Evolutionary conservation across 2,113 vertebrate species (phyloP).

Genomic region (Mellivora capensis): DNA sequence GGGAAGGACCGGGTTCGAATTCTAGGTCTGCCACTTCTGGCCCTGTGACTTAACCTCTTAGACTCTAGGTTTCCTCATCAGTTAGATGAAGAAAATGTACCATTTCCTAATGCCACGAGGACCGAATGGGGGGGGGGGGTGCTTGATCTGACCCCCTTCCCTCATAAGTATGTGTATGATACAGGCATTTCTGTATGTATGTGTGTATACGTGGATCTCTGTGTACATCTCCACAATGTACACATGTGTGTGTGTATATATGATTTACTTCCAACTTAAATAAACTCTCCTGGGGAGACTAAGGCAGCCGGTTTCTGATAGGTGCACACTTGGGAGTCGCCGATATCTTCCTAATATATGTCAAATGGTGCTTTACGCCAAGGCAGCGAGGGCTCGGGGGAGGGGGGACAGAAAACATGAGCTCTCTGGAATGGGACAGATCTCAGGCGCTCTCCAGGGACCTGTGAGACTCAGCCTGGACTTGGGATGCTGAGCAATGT

Average conservation of each 20-base stretch:
- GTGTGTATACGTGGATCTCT: not conserved
- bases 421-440: not conserved
- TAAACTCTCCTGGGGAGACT: not conserved
- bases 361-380: not conserved
- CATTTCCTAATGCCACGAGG: not conserved
- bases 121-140: not conserved
- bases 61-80: conserved; percentile 24
- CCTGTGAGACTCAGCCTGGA: not conserved
- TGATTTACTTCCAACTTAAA: not conserved
- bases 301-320: not conserved
- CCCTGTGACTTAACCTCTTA: not conserved
- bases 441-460: not conserved
- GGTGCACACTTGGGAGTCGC: not conserved
- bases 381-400: not conserved
- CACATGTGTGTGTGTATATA: fast-evolving
- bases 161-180: not conserved
- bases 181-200: no score
- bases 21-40: conserved; percentile 10
- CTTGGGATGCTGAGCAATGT: not conserved
- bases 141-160: not conserved
- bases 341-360: not conserved
- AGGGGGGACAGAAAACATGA: not conserved
- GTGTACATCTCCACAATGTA: not conserved
- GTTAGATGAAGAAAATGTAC: conserved; percentile 26
- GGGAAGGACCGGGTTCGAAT: not conserved